phyloP scores from a whole-genome alignment of 2,888 invertebrate species.

The Luffia ferchaultella region DNA sequence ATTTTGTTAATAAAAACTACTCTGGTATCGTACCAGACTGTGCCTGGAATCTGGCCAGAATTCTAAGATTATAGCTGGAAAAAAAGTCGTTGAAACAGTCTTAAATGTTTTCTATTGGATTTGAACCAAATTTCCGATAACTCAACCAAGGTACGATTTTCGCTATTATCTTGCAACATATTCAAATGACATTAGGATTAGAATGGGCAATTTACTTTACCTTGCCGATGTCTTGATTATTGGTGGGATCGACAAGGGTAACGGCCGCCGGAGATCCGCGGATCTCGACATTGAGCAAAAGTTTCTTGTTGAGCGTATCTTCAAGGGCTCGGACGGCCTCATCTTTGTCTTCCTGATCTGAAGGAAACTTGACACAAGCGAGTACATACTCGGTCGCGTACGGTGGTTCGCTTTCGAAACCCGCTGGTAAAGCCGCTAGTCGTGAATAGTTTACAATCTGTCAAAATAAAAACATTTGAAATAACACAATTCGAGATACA shows the following conservation, averaged over 20 bases:
- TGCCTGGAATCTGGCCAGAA: too few relatives aligned
- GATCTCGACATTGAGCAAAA: slow-evolving; percentile 86
- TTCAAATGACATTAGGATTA: too few relatives aligned
- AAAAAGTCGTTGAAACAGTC: too few relatives aligned
- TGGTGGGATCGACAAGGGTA: slow-evolving; percentile 55
- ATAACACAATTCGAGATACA: too few relatives aligned
- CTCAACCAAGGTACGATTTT: too few relatives aligned
- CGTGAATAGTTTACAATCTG: slow-evolving; percentile 71
- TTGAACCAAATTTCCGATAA: too few relatives aligned
- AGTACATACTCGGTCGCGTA: slow-evolving; percentile 89
- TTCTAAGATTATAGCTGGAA: too few relatives aligned
- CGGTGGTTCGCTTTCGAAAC: slow-evolving; percentile 72
- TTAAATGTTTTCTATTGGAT: too few relatives aligned
- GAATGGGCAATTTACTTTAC: too few relatives aligned
- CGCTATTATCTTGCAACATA: too few relatives aligned
- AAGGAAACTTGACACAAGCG: slow-evolving; percentile 84
- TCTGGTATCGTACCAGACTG: too few relatives aligned
- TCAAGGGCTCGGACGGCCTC: slow-evolving; percentile 76
- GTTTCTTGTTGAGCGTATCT: slow-evolving; percentile 75
- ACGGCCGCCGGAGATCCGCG: slow-evolving; percentile 66
- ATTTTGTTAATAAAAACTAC: too few relatives aligned
- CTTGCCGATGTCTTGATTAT: slow-evolving; percentile 60
- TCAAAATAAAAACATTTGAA: slow-evolving; percentile 10
- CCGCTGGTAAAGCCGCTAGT: slow-evolving; percentile 84
- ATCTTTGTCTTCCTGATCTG: slow-evolving; percentile 85